Conservation (phyloP, 2,797 vertebrate species). For the Muraenolepis orangiensis region DNA sequence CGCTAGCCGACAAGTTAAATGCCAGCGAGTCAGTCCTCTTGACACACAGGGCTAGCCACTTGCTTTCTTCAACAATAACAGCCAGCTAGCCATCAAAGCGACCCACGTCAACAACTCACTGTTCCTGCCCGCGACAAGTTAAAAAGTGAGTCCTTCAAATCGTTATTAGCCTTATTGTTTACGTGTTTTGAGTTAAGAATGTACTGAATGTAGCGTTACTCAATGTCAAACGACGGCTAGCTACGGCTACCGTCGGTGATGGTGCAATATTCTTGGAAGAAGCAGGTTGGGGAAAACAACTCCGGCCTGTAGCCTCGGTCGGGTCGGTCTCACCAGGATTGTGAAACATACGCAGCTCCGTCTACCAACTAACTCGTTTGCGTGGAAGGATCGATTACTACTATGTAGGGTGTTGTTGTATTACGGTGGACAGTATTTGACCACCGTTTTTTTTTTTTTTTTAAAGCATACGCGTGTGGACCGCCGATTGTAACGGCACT, state of each 20-base stretch:
- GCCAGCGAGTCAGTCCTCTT: too few relatives aligned
- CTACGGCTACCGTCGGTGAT: constrained; percentile 19
- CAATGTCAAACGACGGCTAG: constrained; percentile 2
- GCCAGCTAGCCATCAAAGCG: constrained; percentile 39
- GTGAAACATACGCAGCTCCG: constrained; percentile 2
- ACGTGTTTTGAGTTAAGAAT: too few relatives aligned
- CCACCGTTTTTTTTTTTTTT: too few relatives aligned
- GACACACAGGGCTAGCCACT: constrained; percentile 51
- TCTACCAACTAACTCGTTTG: too few relatives aligned
- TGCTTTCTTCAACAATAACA: constrained; percentile 50
- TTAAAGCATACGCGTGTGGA: too few relatives aligned
- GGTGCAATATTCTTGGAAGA: constrained; percentile 44
- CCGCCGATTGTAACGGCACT: too few relatives aligned
- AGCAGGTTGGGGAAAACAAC: constrained; percentile 54
- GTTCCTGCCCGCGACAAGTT: constrained; percentile 17
- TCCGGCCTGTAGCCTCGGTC: constrained; percentile 40
- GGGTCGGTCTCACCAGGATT: constrained; percentile 36
- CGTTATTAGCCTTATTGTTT: too few relatives aligned
- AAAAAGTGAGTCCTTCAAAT: constrained; percentile 49
- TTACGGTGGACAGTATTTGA: too few relatives aligned
- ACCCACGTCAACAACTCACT: constrained; percentile 32
- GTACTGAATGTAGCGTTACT: too few relatives aligned
- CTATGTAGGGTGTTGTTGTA: too few relatives aligned
- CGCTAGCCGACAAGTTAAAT: constrained; percentile 29
- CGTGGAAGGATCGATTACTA: too few relatives aligned